Evolutionary conservation across 2,113 vertebrate genomes (phyloP).

Genomic region (Coregonus clupeaformis): DNA sequence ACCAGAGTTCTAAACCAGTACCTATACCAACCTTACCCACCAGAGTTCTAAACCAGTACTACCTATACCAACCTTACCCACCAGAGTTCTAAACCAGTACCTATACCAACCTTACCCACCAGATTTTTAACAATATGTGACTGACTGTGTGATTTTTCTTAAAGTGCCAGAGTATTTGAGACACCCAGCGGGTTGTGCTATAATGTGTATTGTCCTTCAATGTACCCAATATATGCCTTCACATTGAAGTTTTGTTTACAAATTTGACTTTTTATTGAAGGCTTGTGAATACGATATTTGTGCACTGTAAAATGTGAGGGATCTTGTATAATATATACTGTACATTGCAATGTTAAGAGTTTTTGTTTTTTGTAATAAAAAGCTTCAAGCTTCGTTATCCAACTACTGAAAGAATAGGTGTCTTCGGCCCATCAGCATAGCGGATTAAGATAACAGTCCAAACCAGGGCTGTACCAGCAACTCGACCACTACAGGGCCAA

Average conservation of each 20-base stretch:
- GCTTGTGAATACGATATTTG: constrained; percentile 71
- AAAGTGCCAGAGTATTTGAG: constrained; percentile 81
- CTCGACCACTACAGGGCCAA: too few relatives aligned
- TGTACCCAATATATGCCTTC: constrained; percentile 43
- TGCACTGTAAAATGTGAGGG: constrained; percentile 78
- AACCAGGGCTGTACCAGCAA: too few relatives aligned
- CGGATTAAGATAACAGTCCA: too few relatives aligned
- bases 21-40: neutral
- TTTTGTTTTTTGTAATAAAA: constrained; percentile 72
- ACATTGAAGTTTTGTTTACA: constrained; percentile 59
- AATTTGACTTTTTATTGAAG: constrained; percentile 77
- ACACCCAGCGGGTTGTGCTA: constrained; percentile 62
- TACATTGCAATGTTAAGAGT: constrained; percentile 53
- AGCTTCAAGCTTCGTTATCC: neutral
- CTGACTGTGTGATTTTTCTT: constrained; percentile 16
- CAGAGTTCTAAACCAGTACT: neutral
- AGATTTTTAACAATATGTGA: neutral
- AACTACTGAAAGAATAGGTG: neutral
- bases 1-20: neutral
- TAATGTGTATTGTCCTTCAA: constrained; percentile 15
- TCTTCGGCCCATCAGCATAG: too few relatives aligned
- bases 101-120: too few relatives aligned
- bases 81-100: neutral
- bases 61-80: neutral
- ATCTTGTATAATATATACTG: constrained; percentile 69